Conservation (phyloP, 92 coral and sea anemone species). For the Parazoanthus swiftii region DNA sequence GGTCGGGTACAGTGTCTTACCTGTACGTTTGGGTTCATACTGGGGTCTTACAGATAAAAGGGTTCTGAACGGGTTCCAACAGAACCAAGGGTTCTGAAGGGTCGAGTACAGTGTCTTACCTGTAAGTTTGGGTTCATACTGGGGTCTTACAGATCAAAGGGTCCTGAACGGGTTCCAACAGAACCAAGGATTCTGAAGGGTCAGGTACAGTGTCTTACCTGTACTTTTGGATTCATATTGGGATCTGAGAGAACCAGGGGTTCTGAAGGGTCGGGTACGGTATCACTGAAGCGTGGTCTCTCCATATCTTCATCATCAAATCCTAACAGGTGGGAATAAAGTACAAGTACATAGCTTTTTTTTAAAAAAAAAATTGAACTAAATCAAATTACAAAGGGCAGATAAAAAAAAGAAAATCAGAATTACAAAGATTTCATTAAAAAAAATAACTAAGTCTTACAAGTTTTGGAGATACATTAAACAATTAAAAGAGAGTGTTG, state of each 20-base stretch:
- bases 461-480: background rate
- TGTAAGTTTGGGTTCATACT: background rate
- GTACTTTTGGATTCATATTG: constrained; percentile 57
- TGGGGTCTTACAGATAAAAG: constrained; percentile 60
- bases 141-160: constrained; percentile 61
- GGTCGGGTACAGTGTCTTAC: constrained; percentile 38
- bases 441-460: too few relatives aligned
- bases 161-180: constrained; percentile 56
- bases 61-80: too few relatives aligned
- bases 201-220: constrained; percentile 65
- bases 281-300: constrained; percentile 77
- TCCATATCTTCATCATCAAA: constrained; percentile 97
- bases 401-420: too few relatives aligned
- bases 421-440: too few relatives aligned
- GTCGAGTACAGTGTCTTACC: constrained; percentile 31
- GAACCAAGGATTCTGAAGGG: constrained; percentile 64
- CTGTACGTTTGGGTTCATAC: background rate
- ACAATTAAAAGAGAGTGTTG: background rate
- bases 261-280: constrained; percentile 52
- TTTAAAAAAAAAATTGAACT: too few relatives aligned
- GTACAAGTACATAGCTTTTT: too few relatives aligned
- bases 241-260: constrained; percentile 79
- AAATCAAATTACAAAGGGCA: too few relatives aligned
- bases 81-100: constrained; percentile 61
- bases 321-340: constrained; percentile 47